phyloP scores from a whole-genome alignment of 2,888 invertebrate species.

The Nebria brevicollis region DNA sequence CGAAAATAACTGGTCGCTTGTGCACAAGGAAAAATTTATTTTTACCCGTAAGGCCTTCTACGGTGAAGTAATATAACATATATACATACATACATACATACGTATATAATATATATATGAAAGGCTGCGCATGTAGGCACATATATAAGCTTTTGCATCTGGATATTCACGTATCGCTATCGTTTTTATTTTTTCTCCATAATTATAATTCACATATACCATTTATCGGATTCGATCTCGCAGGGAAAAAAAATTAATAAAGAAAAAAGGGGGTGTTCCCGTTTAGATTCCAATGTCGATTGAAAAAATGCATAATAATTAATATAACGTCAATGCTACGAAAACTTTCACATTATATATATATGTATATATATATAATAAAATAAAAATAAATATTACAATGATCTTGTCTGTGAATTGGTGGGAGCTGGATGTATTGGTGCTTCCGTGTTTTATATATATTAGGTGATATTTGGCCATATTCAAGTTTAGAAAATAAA shows the following conservation, averaged over 20 bases:
- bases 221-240: conserved; percentile 19
- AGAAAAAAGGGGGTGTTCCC: background rate
- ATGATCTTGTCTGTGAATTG: too few species aligned
- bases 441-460: too few species aligned
- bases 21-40: too few species aligned
- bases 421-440: too few species aligned
- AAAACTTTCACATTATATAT: background rate
- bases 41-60: too few species aligned
- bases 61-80: too few species aligned
- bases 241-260: background rate
- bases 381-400: too few species aligned
- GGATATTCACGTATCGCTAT: conserved; percentile 4
- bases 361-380: background rate
- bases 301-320: conserved; percentile 22
- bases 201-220: conserved; percentile 12
- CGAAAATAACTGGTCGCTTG: too few species aligned
- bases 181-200: conserved; percentile 18
- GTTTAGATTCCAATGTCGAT: conserved; percentile 17
- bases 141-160: background rate
- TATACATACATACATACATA: background rate
- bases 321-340: conserved; percentile 12
- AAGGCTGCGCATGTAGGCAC: background rate
- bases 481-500: too few species aligned
- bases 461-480: too few species aligned
- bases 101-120: background rate